Evolutionary conservation across 2,888 invertebrate species (phyloP), one percentile per base, ranked within the genome.

Genomic region (Platycheirus albimanus): DNA sequence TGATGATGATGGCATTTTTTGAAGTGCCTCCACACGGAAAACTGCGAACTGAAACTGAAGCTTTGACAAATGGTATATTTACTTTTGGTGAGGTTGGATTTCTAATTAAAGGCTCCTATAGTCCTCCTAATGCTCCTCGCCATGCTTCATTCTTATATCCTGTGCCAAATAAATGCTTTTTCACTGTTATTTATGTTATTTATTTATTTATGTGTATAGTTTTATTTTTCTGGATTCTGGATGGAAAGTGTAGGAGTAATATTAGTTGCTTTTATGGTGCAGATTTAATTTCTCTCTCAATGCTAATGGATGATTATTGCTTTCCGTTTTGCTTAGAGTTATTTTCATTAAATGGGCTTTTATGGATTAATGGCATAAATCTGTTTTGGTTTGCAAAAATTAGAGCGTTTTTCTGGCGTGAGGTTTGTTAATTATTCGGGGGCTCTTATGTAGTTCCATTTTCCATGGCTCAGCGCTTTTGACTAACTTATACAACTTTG

Each of bases 301-400:
- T 41, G 66, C 30, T 76, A 70, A 80, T 76, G 76, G 76, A 80
- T 76, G 63, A 64, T 80, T 76, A 80, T 80, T 64, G 80, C 56
- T 64, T n/a, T 79, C 67, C 75, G 79, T 49, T 75, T 79, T 47
- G n/a, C 15, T 56, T 58, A n/a, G 19, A 61, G 30, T 64, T 49
- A 52, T 20, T 47, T 28, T 24, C 13, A 61, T 54, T 47, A 38
- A 54, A 61, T 76, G 43, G 36, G 49, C 41, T 47, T 80, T 70
- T 51, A 51, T 70, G 51, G 76, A 56, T 56, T 70, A 67, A 74
- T 79, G 66, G 61, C 45, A 66, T 38, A 15, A 10, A 51, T 45
- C 17, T 45, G 30, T 63, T 58, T 15, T 30, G 30, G 30, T 6
- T n/a, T 24, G 8, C 43, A 17, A 13, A 36, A 58, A 41, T 41